Percentiles rank a stretch among this genome's conserved stretches.
These are phyloP conservation scores for Philaenus spumarius DNA, from an alignment of 1,140 invertebrate genomes.

Conservation along the genomic window DNA sequence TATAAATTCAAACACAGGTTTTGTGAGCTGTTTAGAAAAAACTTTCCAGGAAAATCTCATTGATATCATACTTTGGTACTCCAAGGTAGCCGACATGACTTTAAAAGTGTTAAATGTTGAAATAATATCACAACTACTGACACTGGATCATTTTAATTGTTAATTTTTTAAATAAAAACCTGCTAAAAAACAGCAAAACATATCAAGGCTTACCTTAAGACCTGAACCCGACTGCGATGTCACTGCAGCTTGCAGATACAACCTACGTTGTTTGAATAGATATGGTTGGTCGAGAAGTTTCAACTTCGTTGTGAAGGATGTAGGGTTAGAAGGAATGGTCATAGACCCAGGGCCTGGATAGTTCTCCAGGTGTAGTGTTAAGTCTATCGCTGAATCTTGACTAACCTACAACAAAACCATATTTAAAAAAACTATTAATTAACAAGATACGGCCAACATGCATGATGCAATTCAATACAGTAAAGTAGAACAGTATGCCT, in stretches of 20 bases:
- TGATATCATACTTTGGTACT: too few species aligned
- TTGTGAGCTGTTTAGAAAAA: too few species aligned
- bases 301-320: conserved; percentile 46
- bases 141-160: too few species aligned
- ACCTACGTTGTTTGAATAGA: conserved; percentile 61
- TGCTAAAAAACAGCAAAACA: too few species aligned
- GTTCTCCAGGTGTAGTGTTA: conserved; percentile 73
- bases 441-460: too few species aligned
- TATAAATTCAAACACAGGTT: too few species aligned
- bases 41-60: too few species aligned
- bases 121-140: too few species aligned
- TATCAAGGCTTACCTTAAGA: conserved; percentile 52
- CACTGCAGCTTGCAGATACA: conserved; percentile 65
- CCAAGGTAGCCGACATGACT: too few species aligned
- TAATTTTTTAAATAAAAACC: too few species aligned
- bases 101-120: too few species aligned
- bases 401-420: conserved; percentile 49
- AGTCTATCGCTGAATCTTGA: conserved; percentile 57
- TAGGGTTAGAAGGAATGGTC: conserved; percentile 39
- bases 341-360: conserved; percentile 64
- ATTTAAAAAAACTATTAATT: too few species aligned
- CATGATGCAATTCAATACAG: background rate
- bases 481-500: background rate
- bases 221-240: conserved; percentile 44
- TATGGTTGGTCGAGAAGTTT: conserved; percentile 60